Evolutionary conservation across 2,113 vertebrate genomes (phyloP).

Genomic region (Cinclus cinclus): DNA sequence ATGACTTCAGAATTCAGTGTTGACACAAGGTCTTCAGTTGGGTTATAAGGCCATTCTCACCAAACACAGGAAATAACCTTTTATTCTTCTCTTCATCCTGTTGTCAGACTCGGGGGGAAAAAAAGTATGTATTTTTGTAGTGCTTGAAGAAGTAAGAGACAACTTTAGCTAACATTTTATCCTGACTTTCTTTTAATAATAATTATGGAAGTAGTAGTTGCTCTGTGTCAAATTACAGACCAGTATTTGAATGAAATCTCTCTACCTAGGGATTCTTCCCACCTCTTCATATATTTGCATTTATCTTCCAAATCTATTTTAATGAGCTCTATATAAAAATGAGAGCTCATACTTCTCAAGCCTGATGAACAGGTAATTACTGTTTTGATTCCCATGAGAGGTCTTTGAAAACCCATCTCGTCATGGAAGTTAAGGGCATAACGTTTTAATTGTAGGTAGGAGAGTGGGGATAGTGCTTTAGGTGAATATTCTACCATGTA

Average conservation of each 20-base stretch:
- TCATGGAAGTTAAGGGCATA: conserved; percentile 67
- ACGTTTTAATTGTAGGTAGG: conserved; percentile 68
- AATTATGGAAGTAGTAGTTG: conserved; percentile 15
- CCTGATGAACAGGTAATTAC: conserved; percentile 71
- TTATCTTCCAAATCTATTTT: conserved; percentile 74
- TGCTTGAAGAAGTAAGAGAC: neutral
- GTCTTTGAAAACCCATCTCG: conserved; percentile 67
- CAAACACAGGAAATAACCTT: neutral
- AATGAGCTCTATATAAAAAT: conserved; percentile 73
- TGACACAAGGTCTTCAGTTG: neutral
- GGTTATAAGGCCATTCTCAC: neutral
- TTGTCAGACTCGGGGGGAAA: neutral
- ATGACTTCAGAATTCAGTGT: neutral
- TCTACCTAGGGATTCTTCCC: conserved; percentile 70
- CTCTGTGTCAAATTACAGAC: conserved; percentile 48
- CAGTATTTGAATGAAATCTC: conserved; percentile 61
- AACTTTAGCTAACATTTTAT: conserved; percentile 30
- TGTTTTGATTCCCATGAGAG: conserved; percentile 70
- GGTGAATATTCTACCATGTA: conserved; percentile 11
- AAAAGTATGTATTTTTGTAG: neutral
- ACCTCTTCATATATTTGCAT: conserved; percentile 71
- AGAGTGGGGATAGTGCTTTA: conserved; percentile 34
- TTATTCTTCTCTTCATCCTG: neutral
- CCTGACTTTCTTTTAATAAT: conserved; percentile 3
- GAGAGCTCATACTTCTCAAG: conserved; percentile 65